These are phyloP conservation scores for Pseudocheirus occidentalis DNA, from an alignment of 2,797 vertebrate species.

Conservation along the genomic window DNA sequence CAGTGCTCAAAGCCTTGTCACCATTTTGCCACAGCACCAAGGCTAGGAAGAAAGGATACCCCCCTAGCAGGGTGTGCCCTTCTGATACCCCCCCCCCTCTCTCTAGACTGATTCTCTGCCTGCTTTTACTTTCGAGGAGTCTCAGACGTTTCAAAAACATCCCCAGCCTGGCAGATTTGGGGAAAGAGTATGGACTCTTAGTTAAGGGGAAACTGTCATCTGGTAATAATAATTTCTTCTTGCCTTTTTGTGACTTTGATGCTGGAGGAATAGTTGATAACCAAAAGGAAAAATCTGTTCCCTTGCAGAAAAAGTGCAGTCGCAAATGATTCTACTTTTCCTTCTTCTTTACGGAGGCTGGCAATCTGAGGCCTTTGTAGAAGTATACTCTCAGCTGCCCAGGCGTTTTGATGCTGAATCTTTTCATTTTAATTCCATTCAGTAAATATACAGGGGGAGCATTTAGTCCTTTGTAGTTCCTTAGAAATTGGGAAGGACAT, in stretches of 20 bases:
- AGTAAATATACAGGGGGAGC: not conserved
- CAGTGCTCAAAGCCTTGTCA: not conserved
- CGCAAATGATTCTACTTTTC: not conserved
- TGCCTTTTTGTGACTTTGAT: not conserved
- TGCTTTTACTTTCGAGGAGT: not conserved
- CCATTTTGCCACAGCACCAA: not conserved
- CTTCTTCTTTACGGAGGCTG: not conserved
- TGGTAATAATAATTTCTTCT: not conserved
- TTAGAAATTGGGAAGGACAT: too few species aligned
- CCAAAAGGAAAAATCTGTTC: not conserved
- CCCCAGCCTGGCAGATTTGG: not conserved
- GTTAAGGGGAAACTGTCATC: not conserved
- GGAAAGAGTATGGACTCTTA: too few species aligned
- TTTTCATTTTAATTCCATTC: not conserved
- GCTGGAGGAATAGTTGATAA: not conserved
- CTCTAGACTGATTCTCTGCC: not conserved
- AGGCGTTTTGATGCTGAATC: not conserved
- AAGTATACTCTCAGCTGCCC: not conserved
- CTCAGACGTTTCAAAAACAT: not conserved
- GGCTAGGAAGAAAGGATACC: not conserved
- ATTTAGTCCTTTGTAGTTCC: too few species aligned
- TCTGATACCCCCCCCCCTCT: not conserved
- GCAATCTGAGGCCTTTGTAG: not conserved
- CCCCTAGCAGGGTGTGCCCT: not conserved
- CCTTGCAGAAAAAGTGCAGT: not conserved